A percentile compares a stretch with the other conserved stretches of the same genome.
Evolutionary conservation across 2,888 invertebrate species (phyloP).

Genomic region (Pecten maximus): DNA sequence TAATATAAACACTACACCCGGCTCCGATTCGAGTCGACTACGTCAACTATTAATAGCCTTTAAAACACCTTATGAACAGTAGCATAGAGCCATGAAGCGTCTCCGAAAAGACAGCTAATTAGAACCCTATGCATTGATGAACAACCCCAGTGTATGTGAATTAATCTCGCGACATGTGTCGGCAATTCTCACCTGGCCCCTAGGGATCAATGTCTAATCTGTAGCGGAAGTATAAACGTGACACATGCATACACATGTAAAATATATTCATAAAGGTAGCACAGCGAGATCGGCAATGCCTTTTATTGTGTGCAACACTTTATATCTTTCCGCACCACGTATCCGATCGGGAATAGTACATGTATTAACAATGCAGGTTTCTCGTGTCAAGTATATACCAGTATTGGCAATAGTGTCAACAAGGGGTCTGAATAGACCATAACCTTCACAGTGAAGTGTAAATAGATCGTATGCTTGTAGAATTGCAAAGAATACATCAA

Average conservation of each 20-base stretch:
- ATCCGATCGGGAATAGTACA: background rate
- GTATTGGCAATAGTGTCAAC: conserved; percentile 8
- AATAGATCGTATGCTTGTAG: background rate
- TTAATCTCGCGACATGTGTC: background rate
- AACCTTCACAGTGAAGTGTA: background rate
- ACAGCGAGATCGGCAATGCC: background rate
- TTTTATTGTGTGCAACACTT: background rate
- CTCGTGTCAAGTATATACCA: background rate
- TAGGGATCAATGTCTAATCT: background rate
- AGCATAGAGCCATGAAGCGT: background rate
- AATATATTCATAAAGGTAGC: background rate
- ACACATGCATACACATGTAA: background rate
- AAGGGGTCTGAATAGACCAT: background rate
- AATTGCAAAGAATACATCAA: background rate
- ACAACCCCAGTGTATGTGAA: background rate
- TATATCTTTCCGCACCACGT: background rate
- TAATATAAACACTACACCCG: background rate
- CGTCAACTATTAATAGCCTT: background rate
- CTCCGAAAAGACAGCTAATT: background rate
- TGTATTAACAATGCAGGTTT: background rate
- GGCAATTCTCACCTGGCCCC: background rate
- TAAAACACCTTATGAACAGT: background rate
- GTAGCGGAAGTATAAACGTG: background rate
- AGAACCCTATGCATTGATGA: background rate
- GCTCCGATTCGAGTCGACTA: background rate